Conservation (phyloP, 2,797 vertebrate genomes). For the Aphelocoma californica region DNA sequence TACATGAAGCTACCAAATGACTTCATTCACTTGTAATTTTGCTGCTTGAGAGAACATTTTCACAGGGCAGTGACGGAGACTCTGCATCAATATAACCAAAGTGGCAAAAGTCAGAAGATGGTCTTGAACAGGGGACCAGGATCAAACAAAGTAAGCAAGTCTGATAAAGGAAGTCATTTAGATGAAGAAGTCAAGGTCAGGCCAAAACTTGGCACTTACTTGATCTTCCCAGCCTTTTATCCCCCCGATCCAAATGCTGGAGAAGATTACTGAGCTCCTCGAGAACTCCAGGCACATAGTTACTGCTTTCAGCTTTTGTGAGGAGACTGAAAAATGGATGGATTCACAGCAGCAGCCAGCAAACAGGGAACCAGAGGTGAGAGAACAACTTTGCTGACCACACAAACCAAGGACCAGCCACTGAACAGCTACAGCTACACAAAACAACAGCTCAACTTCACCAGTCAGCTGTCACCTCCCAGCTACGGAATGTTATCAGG, state of each 20-base stretch:
- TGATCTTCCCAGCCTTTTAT: not conserved
- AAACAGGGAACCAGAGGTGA: not conserved
- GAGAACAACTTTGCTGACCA: not conserved
- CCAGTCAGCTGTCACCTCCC: not conserved
- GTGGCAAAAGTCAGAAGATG: not conserved
- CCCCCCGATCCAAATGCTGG: not conserved
- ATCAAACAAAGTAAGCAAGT: not conserved
- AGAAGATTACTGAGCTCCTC: not conserved
- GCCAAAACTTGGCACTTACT: not conserved
- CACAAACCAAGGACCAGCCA: not conserved
- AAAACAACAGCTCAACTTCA: not conserved
- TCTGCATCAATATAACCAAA: not conserved
- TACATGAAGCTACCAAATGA: not conserved
- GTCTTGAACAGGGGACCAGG: not conserved
- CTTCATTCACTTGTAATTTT: not conserved
- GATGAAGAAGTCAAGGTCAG: not conserved
- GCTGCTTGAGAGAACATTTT: not conserved
- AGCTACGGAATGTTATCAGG: not conserved
- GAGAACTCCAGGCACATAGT: not conserved
- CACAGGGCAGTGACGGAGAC: accelerated
- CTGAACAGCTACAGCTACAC: not conserved
- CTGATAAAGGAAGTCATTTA: not conserved
- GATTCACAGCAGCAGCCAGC: accelerated
- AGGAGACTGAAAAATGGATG: accelerated
- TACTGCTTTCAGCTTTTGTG: not conserved